Conservation (phyloP, 2,797 vertebrate species). For the Danio choprae region DNA sequence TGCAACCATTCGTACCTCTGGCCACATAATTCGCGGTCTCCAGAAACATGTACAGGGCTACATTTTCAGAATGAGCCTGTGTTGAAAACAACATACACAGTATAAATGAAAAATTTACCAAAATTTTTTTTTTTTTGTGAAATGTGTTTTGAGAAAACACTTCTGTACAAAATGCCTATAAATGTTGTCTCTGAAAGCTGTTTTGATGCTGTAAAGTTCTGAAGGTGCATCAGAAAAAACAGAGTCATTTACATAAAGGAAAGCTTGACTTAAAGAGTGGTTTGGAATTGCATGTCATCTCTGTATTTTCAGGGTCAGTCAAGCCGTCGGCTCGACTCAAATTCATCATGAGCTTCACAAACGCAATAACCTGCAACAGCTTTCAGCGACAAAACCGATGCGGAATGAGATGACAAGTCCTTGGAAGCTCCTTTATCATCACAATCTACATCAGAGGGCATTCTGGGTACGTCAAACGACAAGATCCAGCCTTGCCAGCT, state of each 20-base stretch:
- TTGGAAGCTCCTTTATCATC: constrained; percentile 19
- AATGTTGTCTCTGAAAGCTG: not conserved
- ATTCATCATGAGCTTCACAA: constrained; percentile 24
- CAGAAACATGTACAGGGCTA: too few species aligned
- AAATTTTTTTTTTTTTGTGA: too few species aligned
- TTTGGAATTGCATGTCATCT: constrained; percentile 16
- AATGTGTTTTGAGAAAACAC: too few species aligned
- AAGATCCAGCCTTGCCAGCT: constrained; percentile 28
- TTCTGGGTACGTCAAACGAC: constrained; percentile 22
- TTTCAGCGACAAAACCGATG: not conserved
- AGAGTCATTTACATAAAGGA: constrained; percentile 19
- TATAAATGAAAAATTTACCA: too few species aligned
- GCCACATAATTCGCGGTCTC: too few species aligned
- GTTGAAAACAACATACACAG: too few species aligned
- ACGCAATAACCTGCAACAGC: constrained; percentile 29
- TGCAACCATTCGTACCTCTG: too few species aligned
- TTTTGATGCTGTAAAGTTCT: not conserved
- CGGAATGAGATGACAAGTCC: not conserved
- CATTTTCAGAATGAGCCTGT: too few species aligned
- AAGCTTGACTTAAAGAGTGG: not conserved
- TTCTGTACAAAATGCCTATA: too few species aligned
- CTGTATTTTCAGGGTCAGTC: constrained; percentile 3
- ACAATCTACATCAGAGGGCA: constrained; percentile 20
- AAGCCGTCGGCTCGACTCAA: not conserved
- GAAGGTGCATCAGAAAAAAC: not conserved